phyloP scores from a whole-genome alignment of 1,140 invertebrate genomes.

The Dendroctonus ponderosae region DNA sequence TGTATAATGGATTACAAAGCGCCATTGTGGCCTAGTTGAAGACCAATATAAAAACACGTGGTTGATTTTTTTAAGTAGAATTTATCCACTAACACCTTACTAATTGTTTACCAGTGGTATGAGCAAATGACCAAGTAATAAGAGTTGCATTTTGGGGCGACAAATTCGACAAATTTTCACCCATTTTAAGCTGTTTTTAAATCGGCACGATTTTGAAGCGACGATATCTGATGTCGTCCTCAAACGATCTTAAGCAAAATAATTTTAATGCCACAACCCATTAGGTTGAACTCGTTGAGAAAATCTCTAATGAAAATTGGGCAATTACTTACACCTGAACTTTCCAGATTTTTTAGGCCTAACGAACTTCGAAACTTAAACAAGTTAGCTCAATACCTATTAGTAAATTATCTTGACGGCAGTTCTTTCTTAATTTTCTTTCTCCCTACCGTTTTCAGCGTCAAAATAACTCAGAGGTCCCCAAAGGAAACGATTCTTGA shows the following conservation, averaged over 20 bases:
- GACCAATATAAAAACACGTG: too few species aligned
- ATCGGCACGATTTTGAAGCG: too few species aligned
- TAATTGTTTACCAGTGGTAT: too few species aligned
- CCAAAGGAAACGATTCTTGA: constrained; percentile 26
- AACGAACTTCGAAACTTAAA: constrained; percentile 25
- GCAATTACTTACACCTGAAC: constrained; percentile 26
- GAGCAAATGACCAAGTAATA: too few species aligned
- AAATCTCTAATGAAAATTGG: constrained; percentile 13
- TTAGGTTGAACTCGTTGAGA: constrained; percentile 11
- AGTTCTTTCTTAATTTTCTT: constrained; percentile 31
- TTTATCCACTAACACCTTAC: too few species aligned
- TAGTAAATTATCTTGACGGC: constrained; percentile 30
- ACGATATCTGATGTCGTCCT: too few species aligned
- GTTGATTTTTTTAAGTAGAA: too few species aligned
- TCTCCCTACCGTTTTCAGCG: constrained; percentile 22
- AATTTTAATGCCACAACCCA: neutral
- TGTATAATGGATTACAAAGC: too few species aligned
- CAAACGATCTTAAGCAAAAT: neutral
- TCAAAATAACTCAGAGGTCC: constrained; percentile 28
- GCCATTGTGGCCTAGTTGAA: too few species aligned
- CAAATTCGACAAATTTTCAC: too few species aligned
- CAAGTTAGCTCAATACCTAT: constrained; percentile 30
- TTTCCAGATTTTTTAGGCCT: constrained; percentile 17
- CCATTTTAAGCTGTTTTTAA: too few species aligned
- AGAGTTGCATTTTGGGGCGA: too few species aligned